phyloP scores from a whole-genome alignment of 2,888 invertebrate genomes.

The Hedya salicella region DNA sequence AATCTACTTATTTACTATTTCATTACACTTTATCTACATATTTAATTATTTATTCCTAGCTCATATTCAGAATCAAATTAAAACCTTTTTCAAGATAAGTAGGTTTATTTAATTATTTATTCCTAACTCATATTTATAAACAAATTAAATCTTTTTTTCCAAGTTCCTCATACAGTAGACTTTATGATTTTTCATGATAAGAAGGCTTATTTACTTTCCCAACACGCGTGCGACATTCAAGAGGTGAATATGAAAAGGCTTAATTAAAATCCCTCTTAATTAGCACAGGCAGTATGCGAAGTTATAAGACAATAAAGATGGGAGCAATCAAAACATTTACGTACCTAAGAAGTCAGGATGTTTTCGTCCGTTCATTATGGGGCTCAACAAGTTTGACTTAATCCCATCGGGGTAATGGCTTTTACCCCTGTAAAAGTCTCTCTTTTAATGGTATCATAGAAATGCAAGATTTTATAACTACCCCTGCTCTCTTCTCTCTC shows the following conservation, averaged over 20 bases:
- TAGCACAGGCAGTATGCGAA: constrained; percentile 63
- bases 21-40: too few relatives aligned
- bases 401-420: constrained; percentile 48
- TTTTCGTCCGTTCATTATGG: constrained; percentile 61
- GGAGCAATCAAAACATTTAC: constrained; percentile 77
- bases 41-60: too few relatives aligned
- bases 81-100: too few relatives aligned
- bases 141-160: too few relatives aligned
- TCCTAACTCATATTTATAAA: too few relatives aligned
- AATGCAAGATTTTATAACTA: too few relatives aligned
- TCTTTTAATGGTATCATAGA: too few relatives aligned
- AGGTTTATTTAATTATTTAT: too few relatives aligned
- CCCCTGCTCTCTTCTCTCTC: too few relatives aligned
- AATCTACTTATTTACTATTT: too few relatives aligned
- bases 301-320: constrained; percentile 68
- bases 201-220: constrained; percentile 39
- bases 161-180: neutral
- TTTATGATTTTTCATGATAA: constrained; percentile 32
- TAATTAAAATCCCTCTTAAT: constrained; percentile 73
- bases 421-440: too few relatives aligned
- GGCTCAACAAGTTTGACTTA: constrained; percentile 65
- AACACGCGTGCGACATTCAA: constrained; percentile 53
- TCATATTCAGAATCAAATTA: too few relatives aligned
- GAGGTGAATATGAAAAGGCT: constrained; percentile 57
- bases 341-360: constrained; percentile 60